Conservation (phyloP, 2,113 vertebrate genomes). For the Ochotona princeps region DNA sequence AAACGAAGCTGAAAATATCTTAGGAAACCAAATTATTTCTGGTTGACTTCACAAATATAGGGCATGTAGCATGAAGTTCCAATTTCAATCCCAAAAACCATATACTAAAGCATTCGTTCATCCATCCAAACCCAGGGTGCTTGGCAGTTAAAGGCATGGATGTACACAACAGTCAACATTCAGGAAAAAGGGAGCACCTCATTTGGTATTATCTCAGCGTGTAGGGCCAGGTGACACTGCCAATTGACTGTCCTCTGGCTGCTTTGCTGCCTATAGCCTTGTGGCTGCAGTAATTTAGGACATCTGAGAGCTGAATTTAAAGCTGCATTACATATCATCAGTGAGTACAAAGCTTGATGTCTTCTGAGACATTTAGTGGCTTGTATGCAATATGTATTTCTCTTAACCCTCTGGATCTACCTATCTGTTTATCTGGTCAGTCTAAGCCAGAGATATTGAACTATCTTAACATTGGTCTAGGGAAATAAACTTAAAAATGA, state of each 20-base stretch:
- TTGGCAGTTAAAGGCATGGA: background rate
- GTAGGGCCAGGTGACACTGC: background rate
- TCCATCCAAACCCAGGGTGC: background rate
- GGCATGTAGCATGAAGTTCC: background rate
- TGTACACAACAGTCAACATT: conserved; percentile 13
- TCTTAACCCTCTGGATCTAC: background rate
- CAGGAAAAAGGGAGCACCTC: conserved; percentile 5
- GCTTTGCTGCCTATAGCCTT: conserved; percentile 10
- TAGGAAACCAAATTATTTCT: conserved; percentile 39
- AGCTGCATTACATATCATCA: background rate
- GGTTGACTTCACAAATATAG: background rate
- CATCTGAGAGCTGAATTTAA: conserved; percentile 3
- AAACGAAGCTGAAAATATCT: conserved; percentile 32
- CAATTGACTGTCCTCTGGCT: background rate
- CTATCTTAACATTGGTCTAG: background rate
- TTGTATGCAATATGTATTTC: background rate
- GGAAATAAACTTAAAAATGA: conserved; percentile 41
- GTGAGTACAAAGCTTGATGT: background rate
- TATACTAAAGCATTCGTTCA: background rate
- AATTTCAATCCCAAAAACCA: conserved; percentile 21
- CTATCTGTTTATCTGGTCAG: background rate
- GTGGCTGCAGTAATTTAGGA: conserved; percentile 18
- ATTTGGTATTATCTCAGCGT: conserved; percentile 36
- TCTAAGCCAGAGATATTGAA: background rate
- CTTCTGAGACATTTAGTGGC: background rate